Conservation (phyloP, 2,797 vertebrate species). For the Xenops minutus region DNA sequence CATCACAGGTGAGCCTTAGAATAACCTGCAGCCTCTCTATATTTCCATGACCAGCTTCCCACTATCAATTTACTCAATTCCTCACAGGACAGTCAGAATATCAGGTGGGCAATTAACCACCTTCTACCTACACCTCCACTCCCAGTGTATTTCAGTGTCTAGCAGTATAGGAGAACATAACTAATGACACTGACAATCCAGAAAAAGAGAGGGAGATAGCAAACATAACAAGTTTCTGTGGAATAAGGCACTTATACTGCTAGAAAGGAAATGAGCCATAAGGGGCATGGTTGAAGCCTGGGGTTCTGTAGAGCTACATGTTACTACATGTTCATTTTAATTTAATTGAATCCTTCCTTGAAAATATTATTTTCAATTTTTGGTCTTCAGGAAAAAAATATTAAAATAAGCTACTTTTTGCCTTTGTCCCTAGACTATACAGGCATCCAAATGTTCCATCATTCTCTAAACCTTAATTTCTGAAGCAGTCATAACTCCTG, state of each 20-base stretch:
- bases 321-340: not conserved
- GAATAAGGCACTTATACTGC: not conserved
- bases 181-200: not conserved
- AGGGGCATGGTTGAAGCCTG: not conserved
- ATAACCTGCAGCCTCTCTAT: not conserved
- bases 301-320: not conserved
- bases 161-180: not conserved
- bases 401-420: not conserved
- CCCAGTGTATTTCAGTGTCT: not conserved
- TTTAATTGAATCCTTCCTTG: conserved; percentile 5
- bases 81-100: not conserved
- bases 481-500: not conserved
- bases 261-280: conserved; percentile 7
- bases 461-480: not conserved
- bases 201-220: not conserved
- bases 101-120: not conserved
- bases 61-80: not conserved
- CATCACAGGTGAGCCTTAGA: not conserved
- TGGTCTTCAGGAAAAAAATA: conserved; percentile 16
- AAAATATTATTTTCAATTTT: conserved; percentile 26
- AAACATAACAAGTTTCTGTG: not conserved
- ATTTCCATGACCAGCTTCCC: not conserved
- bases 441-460: not conserved
- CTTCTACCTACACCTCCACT: not conserved
- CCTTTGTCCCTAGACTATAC: not conserved